A percentile compares a stretch with the other conserved stretches of the same genome.
phyloP scores from a whole-genome alignment of 2,797 vertebrate species.

The Melanotaenia boesemani region DNA sequence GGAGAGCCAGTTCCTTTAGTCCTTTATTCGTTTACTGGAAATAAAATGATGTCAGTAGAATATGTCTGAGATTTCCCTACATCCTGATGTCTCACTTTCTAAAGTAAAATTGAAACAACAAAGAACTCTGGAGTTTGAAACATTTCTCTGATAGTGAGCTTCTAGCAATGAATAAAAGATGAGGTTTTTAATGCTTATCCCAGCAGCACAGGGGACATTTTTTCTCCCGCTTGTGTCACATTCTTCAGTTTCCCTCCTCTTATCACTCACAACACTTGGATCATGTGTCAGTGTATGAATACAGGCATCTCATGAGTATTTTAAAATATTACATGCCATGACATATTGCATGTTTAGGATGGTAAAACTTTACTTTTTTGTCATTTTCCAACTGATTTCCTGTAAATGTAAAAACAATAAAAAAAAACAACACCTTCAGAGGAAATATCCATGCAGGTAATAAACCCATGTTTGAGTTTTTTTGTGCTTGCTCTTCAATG shows the following conservation, averaged over 20 bases:
- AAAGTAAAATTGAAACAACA: background rate
- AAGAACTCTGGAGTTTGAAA: constrained; percentile 9
- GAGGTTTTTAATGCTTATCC: constrained; percentile 37
- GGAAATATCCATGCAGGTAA: background rate
- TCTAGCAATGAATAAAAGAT: constrained; percentile 47
- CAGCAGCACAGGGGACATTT: constrained; percentile 11
- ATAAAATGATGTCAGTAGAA: background rate
- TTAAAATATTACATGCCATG: background rate
- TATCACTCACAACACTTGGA: background rate
- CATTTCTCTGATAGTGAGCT: constrained; percentile 23
- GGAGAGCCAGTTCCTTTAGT: background rate
- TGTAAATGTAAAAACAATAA: background rate
- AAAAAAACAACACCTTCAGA: background rate
- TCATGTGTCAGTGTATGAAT: background rate
- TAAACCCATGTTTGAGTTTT: background rate
- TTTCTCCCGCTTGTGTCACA: constrained; percentile 23
- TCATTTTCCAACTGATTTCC: background rate
- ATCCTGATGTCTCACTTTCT: background rate
- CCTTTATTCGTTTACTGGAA: background rate
- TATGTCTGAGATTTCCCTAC: background rate
- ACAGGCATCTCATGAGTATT: background rate
- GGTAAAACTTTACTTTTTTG: background rate
- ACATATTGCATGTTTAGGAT: background rate
- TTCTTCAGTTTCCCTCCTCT: constrained; percentile 7
- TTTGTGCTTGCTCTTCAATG: background rate